phyloP scores from a whole-genome alignment of 2,888 invertebrate species.

The Horisme vitalbata region DNA sequence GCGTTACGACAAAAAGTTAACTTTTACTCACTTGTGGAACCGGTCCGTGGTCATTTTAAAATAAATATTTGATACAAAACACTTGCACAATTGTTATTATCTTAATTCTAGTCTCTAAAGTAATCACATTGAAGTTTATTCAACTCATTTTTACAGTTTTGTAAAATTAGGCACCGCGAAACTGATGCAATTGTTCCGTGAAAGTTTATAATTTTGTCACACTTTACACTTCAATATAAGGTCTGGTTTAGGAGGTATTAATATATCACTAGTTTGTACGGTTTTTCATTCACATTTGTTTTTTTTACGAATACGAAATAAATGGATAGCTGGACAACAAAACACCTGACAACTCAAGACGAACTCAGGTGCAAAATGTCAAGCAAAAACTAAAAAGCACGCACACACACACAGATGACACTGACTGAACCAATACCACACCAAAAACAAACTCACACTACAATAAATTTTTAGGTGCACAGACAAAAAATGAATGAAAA shows the following conservation, averaged over 20 bases:
- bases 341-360: slow-evolving; percentile 9
- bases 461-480: too few species aligned
- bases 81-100: slow-evolving; percentile 32
- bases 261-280: too few species aligned
- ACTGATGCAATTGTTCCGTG: slow-evolving; percentile 61
- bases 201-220: slow-evolving; percentile 68
- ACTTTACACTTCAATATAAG: slow-evolving; percentile 43
- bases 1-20: slow-evolving; percentile 12
- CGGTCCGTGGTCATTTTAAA: slow-evolving; percentile 82
- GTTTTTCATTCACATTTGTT: not conserved
- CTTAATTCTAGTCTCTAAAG: slow-evolving; percentile 5
- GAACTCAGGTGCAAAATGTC: slow-evolving; percentile 27
- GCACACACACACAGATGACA: slow-evolving; percentile 2
- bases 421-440: too few species aligned
- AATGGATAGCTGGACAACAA: slow-evolving; percentile 4
- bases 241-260: too few species aligned
- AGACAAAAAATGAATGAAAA: too few species aligned
- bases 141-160: slow-evolving; percentile 71
- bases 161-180: slow-evolving; percentile 58
- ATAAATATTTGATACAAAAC: slow-evolving; percentile 18
- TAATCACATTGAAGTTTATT: slow-evolving; percentile 50
- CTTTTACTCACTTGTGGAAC: slow-evolving; percentile 83
- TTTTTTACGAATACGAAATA: not conserved
- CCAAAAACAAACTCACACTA: too few species aligned
- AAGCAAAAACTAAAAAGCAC: too few species aligned